phyloP scores from a whole-genome alignment of 1,140 invertebrate species.

The Lepidostoma basale region DNA sequence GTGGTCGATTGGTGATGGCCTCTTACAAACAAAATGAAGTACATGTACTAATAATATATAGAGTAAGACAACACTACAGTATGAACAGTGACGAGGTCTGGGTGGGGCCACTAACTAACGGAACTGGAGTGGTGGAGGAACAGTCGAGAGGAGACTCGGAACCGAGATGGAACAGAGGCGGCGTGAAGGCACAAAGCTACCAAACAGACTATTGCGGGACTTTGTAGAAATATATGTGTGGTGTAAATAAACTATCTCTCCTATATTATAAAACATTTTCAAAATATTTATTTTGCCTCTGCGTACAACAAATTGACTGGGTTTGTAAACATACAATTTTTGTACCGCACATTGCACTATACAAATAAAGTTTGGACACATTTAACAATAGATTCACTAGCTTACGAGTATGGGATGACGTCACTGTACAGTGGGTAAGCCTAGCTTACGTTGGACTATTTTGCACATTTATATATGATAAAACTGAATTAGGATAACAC shows the following conservation, averaged over 20 bases:
- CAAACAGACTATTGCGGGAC: neutral
- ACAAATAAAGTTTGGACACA: neutral
- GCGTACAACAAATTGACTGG: conserved; percentile 12
- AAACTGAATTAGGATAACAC: conserved; percentile 5
- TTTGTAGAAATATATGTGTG: conserved; percentile 1
- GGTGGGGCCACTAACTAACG: neutral
- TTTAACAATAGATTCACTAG: neutral
- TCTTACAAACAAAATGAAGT: conserved; percentile 33
- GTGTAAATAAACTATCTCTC: neutral
- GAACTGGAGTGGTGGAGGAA: too few relatives aligned
- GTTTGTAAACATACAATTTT: conserved; percentile 19
- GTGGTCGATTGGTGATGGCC: conserved; percentile 40
- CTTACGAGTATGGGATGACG: neutral
- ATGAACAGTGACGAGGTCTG: too few relatives aligned
- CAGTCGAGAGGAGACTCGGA: too few relatives aligned
- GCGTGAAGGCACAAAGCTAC: conserved; percentile 29
- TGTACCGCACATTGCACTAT: neutral
- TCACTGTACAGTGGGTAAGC: neutral
- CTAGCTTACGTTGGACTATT: neutral
- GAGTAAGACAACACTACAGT: too few relatives aligned
- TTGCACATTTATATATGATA: conserved; percentile 3
- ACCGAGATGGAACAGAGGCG: too few relatives aligned
- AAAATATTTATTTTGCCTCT: conserved; percentile 21
- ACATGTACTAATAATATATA: too few relatives aligned
- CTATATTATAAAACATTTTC: neutral